These are phyloP conservation scores for Xestia rhomboidea DNA, from an alignment of 2,888 invertebrate genomes.

Conservation along the genomic window DNA sequence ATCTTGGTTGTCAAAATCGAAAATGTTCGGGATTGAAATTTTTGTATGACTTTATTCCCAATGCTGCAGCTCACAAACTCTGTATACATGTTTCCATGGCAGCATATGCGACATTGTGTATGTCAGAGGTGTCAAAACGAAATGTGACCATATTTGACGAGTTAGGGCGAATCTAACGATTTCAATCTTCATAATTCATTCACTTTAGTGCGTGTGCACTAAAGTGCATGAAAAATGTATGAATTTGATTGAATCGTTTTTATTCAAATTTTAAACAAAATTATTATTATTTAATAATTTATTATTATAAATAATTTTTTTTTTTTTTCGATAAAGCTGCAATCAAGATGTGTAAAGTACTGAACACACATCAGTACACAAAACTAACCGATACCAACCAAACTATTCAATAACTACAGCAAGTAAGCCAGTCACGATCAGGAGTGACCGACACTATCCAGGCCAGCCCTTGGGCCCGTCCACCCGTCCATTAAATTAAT, in stretches of 20 bases:
- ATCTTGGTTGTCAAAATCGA: too few species aligned
- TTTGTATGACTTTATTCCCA: too few species aligned
- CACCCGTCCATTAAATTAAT: slow-evolving; percentile 82
- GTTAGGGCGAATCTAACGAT: background rate
- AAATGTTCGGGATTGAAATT: too few species aligned
- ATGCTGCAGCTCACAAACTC: background rate
- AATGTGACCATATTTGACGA: background rate
- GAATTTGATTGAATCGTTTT: background rate
- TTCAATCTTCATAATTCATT: background rate
- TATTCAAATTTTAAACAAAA: background rate
- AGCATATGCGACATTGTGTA: background rate
- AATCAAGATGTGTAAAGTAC: background rate
- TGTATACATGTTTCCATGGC: background rate
- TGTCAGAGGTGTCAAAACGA: background rate
- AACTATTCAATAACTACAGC: slow-evolving; percentile 63
- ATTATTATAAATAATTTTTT: too few species aligned
- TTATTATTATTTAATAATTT: background rate
- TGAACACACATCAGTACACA: slow-evolving; percentile 5
- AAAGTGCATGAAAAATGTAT: background rate
- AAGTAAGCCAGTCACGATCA: slow-evolving; percentile 74
- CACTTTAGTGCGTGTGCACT: too few species aligned
- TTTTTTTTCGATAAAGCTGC: background rate
- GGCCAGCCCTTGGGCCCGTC: slow-evolving; percentile 68
- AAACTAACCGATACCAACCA: slow-evolving; percentile 20
- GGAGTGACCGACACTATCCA: slow-evolving; percentile 71